These are phyloP conservation scores for Papilio aristodemus DNA, from an alignment of 1,140 invertebrate genomes.

Conservation along the genomic window DNA sequence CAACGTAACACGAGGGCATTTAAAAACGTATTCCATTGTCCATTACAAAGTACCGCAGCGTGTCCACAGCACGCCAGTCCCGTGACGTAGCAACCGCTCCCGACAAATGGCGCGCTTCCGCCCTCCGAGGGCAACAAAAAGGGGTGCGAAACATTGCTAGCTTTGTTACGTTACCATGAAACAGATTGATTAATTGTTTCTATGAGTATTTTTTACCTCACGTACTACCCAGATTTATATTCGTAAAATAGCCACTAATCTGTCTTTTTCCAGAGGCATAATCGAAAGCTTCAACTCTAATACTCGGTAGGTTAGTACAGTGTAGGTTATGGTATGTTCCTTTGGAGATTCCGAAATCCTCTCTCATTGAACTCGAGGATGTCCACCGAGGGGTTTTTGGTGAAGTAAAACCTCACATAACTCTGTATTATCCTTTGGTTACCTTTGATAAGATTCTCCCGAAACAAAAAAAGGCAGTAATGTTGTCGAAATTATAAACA, in stretches of 20 bases:
- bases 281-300: too few species aligned
- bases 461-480: too few species aligned
- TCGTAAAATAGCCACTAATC: background rate
- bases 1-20: background rate
- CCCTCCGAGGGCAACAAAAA: constrained; percentile 1
- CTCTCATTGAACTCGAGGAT: too few species aligned
- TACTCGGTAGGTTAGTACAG: too few species aligned
- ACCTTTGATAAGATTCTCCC: too few species aligned
- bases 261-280: background rate
- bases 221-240: background rate
- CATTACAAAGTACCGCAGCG: background rate
- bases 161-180: constrained; percentile 8
- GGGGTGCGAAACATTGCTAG: constrained; percentile 1
- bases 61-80: background rate
- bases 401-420: too few species aligned
- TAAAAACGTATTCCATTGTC: background rate
- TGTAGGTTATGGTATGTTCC: too few species aligned
- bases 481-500: too few species aligned
- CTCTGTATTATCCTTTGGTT: too few species aligned
- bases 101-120: constrained; percentile 28
- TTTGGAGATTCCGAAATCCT: too few species aligned
- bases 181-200: constrained; percentile 16
- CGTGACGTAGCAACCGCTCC: constrained; percentile 17
- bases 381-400: too few species aligned
- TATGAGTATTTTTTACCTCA: background rate